Evolutionary conservation across 2,113 vertebrate genomes (phyloP), one percentile per base, ranked within the genome.

Genomic region (Muscicapa adusta): DNA sequence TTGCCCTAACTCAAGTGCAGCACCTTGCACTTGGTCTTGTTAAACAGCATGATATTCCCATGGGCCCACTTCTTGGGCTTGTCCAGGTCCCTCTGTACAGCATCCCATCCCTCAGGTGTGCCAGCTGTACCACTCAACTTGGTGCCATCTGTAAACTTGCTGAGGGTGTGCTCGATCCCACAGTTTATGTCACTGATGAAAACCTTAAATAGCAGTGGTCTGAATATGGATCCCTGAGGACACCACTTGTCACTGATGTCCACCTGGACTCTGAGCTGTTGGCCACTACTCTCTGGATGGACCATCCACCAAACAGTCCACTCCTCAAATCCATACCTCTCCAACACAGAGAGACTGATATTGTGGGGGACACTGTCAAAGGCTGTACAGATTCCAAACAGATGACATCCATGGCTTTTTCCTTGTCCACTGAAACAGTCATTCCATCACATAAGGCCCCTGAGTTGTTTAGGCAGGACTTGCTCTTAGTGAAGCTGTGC

Each of bases 141-240:
- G 9, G 14, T 34, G 17, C 26, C 14, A 22, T 14, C 42, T 26
- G 33, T 13, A 40, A 24, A 51, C 28, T 31, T n/a, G 19, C 26
- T 63, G 57, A 63, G 36, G 12, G 8, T 57, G n/a, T 24, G 34
- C 57, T 87, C 0, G 0, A 28, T 40, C 25, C 43, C 58, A 40
- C 12, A 34, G 42, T 57, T 25, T 40, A 5, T 22, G 6, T 33
- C 10, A 33, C 2, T 51, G 50, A 26, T 58, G 51, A 87, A 70
- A 25, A 58, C 28, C 33, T 54, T 36, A 65, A 60, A n/a, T 12
- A 75, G n/a, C 24, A 65, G 12, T 38, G 8, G 34, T 29, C 38
- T 1, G 1, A n/a, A 24, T 12, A 65, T 0, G 0, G 38, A 53
- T 58, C 50, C 29, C 31, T 42, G 51, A 48, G 40, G 23, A 76